phyloP scores from a whole-genome alignment of 2,797 vertebrate genomes.

The Amblyraja radiata region DNA sequence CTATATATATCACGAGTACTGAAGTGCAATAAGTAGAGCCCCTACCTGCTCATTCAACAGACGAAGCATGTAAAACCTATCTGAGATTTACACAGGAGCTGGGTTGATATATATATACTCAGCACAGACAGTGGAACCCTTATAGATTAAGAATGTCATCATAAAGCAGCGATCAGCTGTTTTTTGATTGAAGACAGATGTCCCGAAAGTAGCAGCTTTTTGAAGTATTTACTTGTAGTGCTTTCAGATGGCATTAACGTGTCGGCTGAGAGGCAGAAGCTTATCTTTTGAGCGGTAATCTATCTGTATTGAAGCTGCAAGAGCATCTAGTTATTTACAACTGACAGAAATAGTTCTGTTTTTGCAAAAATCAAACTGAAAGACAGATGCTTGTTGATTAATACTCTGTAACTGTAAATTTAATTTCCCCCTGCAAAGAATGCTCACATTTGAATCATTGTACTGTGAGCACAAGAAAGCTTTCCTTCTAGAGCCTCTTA shows the following conservation, averaged over 20 bases:
- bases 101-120: background rate
- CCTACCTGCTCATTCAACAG: background rate
- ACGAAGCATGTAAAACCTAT: background rate
- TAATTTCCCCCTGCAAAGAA: conserved; percentile 35
- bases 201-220: conserved; percentile 36
- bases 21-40: background rate
- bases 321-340: conserved; percentile 36
- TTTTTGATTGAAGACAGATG: conserved; percentile 38
- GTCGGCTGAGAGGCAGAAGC: conserved; percentile 30
- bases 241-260: conserved; percentile 37
- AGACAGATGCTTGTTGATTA: conserved; percentile 37
- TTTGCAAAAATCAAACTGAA: conserved; percentile 24
- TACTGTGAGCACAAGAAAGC: conserved; percentile 12
- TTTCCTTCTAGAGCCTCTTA: background rate
- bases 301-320: conserved; percentile 37
- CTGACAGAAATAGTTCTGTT: conserved; percentile 36
- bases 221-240: conserved; percentile 38
- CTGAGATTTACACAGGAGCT: conserved; percentile 13
- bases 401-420: conserved; percentile 36
- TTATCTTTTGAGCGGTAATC: conserved; percentile 37
- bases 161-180: conserved; percentile 33
- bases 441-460: conserved; percentile 29
- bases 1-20: background rate
- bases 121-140: conserved; percentile 21
- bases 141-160: conserved; percentile 35